phyloP scores from a whole-genome alignment of 2,888 invertebrate species.

The Dyspetes luteomarginatus region DNA sequence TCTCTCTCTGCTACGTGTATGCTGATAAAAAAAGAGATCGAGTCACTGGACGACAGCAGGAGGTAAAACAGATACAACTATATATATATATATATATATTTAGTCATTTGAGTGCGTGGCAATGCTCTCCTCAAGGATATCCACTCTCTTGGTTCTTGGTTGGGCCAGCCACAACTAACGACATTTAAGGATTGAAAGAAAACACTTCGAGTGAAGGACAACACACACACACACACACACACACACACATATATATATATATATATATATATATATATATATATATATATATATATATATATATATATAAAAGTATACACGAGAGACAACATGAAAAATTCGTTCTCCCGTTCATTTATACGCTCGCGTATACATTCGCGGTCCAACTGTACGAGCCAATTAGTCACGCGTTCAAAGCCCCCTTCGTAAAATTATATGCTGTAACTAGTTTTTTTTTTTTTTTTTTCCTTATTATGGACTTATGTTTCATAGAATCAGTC shows the following conservation, averaged over 20 bases:
- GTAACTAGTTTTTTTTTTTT: constrained; percentile 7
- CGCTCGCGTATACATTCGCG: background rate
- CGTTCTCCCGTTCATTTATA: constrained; percentile 27
- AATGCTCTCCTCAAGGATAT: constrained; percentile 81
- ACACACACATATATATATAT: no score
- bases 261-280: no score
- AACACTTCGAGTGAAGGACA: constrained; percentile 54
- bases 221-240: background rate
- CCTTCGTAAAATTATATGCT: constrained; percentile 27
- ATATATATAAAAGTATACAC: no score
- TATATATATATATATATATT: constrained; percentile 10
- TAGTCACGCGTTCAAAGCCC: constrained; percentile 61
- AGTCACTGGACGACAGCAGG: constrained; percentile 40
- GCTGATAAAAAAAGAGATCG: constrained; percentile 41
- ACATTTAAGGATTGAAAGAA: constrained; percentile 65
- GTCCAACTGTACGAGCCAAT: constrained; percentile 44
- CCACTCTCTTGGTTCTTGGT: no score
- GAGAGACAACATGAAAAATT: constrained; percentile 32
- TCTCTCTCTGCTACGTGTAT: no score
- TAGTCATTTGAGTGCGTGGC: constrained; percentile 69
- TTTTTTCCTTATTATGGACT: background rate
- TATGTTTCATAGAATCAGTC: background rate
- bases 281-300: no score
- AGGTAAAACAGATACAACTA: constrained; percentile 39
- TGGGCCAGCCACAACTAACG: constrained; percentile 56